phyloP scores from a whole-genome alignment of 2,888 invertebrate genomes.

The Luffia ferchaultella region DNA sequence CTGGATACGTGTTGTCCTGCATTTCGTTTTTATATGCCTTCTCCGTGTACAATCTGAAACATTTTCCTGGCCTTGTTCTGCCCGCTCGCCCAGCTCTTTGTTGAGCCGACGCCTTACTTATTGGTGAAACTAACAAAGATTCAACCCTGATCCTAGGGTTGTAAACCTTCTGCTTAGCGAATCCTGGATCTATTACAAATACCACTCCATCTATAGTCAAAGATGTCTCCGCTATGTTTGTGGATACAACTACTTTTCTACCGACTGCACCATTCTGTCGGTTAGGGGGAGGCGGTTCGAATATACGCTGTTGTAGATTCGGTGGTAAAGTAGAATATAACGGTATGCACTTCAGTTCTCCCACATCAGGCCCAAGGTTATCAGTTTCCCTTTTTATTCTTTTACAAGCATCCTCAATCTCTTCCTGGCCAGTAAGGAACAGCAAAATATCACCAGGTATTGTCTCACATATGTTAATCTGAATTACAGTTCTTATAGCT shows the following conservation, averaged over 20 bases:
- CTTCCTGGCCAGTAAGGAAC: constrained; percentile 90
- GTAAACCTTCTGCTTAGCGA: constrained; percentile 98
- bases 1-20: constrained; percentile 99
- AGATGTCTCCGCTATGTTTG: constrained; percentile 99
- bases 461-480: constrained; percentile 97
- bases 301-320: constrained; percentile 95
- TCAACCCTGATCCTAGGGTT: constrained; percentile 91
- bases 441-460: constrained; percentile 91
- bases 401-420: constrained; percentile 99
- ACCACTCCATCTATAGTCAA: constrained; percentile 99
- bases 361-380: constrained; percentile 95
- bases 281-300: constrained; percentile 94
- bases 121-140: constrained; percentile 96
- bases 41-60: constrained; percentile 95
- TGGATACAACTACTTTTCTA: constrained; percentile 89
- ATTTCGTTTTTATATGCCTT: constrained; percentile 94
- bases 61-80: constrained; percentile 97
- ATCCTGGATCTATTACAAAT: constrained; percentile 99
- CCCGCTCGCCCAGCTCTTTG: constrained; percentile 98
- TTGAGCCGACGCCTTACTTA: constrained; percentile 98
- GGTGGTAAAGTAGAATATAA: constrained; percentile 98
- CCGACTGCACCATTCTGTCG: constrained; percentile 90
- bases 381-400: constrained; percentile 94
- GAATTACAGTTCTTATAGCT: constrained; percentile 93
- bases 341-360: constrained; percentile 98